Percentiles rank a stretch among this genome's conserved stretches.
phyloP scores from a whole-genome alignment of 1,140 invertebrate species.

The Ceratina australensis region DNA sequence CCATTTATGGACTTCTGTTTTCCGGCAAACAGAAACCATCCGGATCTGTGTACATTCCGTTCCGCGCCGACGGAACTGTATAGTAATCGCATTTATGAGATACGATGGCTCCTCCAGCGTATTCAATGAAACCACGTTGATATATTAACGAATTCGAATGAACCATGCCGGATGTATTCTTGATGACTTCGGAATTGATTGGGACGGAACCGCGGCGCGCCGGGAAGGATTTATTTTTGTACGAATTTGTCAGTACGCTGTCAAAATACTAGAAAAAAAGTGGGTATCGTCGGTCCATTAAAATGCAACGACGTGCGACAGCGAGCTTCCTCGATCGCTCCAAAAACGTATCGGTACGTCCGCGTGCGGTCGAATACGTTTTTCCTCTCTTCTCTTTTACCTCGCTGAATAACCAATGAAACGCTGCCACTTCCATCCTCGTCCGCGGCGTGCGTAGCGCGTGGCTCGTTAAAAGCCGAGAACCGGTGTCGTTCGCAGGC shows the following conservation, averaged over 20 bases:
- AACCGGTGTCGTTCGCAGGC: slow-evolving; percentile 20
- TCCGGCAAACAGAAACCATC: background rate
- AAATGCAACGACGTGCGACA: background rate
- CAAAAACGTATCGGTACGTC: slow-evolving; percentile 7
- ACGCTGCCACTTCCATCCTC: slow-evolving; percentile 6
- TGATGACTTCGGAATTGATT: too few species aligned
- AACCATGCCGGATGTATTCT: too few species aligned
- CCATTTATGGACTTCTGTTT: slow-evolving; percentile 48
- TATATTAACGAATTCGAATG: too few species aligned
- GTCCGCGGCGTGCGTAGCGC: background rate
- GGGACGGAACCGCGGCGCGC: too few species aligned
- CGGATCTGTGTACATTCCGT: background rate
- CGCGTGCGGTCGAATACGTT: background rate
- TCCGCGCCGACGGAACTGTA: slow-evolving; percentile 5
- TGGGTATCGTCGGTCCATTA: background rate
- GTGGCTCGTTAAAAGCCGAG: slow-evolving; percentile 12
- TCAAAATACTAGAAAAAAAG: background rate
- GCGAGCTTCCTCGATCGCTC: background rate
- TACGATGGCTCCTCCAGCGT: slow-evolving; percentile 26
- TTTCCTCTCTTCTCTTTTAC: background rate
- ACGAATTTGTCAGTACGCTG: background rate
- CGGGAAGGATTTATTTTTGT: too few species aligned
- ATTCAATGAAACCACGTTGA: slow-evolving; percentile 6
- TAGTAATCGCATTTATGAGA: slow-evolving; percentile 37
- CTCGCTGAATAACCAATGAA: background rate